Base-by-base conservation (phyloP, 2,113 vertebrate species). In the Ranitomeya variabilis region DNA sequence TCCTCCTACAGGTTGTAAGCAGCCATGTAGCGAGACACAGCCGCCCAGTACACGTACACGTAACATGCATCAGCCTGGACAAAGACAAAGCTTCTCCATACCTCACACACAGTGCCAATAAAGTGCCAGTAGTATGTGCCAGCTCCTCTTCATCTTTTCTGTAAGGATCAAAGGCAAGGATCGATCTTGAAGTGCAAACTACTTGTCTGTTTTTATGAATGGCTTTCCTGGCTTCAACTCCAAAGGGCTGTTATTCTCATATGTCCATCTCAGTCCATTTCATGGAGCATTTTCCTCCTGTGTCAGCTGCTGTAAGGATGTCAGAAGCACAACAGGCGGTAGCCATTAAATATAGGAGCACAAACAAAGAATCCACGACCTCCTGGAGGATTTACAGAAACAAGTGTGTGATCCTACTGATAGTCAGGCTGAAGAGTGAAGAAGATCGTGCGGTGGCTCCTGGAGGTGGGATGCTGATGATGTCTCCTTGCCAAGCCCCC, bases 181-280 rank as follows among this genome's bases (percentile, higher is more conserved):
- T 81, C 19, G 16, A 4, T 69, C 51, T 89, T 71, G 77, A 52
- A 23, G 57, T 14, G 69, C 89, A 90, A 91, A 91, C 93, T 93
- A 94, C 94, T 95, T 95, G 93, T 96, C 94, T 94, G 91, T 73
- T 86, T 89, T 83, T 71, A 23, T 74, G 12, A 66, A 45, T 51
- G 66, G 67, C 6, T 60, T 7, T 51, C n/a, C 15, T 51, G 21
- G 77, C 52, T 71, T 16, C 76, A 51, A 79, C 74, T 78, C 60
- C 51, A 18, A 54, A 45, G n/a, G 31, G 6, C 12, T n/a, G 71
- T 74, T 45, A 74, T 51, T 76, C 37, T 21, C 52, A 9, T 14
- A 60, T 69, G 67, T 51, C 55, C 9, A 6, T 4, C 19, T 51
- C 73, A 86, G 57, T 76, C 74, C 73, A 60, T 67, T 26, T 54